A percentile compares a stretch with the other conserved stretches of the same genome.
phyloP scores from a whole-genome alignment of 2,888 invertebrate species.

The Serripes groenlandicus region DNA sequence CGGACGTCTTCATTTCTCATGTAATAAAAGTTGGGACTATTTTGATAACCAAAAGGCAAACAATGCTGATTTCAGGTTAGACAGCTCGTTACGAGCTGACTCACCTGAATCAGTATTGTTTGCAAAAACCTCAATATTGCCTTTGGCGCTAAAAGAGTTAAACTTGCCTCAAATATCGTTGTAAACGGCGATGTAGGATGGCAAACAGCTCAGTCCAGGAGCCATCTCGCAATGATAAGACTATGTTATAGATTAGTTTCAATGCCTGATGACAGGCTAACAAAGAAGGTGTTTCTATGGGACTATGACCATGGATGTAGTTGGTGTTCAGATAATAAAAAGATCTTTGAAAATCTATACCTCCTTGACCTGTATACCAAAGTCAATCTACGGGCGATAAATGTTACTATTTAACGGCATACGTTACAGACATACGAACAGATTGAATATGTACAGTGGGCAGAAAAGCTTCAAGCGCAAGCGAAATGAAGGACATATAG shows the following conservation, averaged over 20 bases:
- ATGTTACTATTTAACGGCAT: background rate
- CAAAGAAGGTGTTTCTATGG: constrained; percentile 17
- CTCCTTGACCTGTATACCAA: background rate
- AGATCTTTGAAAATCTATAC: background rate
- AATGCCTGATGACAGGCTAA: constrained; percentile 3
- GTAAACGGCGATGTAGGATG: background rate
- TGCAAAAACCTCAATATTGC: no score
- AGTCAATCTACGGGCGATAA: background rate
- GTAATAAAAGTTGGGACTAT: no score
- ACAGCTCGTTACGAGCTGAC: no score
- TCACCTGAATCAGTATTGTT: no score
- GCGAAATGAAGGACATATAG: background rate
- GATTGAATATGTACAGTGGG: background rate
- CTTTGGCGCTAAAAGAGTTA: no score
- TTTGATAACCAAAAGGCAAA: no score
- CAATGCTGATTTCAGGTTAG: no score
- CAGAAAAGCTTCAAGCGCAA: background rate
- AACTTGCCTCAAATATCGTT: constrained; percentile 12
- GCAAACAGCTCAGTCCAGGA: background rate
- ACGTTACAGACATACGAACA: background rate
- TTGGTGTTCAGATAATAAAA: background rate
- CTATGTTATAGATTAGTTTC: background rate
- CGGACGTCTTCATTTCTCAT: no score
- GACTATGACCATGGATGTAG: background rate
- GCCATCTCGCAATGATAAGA: background rate